These are phyloP conservation scores for Fissipunctia ypsillon DNA, from an alignment of 2,888 invertebrate species.

Conservation along the genomic window DNA sequence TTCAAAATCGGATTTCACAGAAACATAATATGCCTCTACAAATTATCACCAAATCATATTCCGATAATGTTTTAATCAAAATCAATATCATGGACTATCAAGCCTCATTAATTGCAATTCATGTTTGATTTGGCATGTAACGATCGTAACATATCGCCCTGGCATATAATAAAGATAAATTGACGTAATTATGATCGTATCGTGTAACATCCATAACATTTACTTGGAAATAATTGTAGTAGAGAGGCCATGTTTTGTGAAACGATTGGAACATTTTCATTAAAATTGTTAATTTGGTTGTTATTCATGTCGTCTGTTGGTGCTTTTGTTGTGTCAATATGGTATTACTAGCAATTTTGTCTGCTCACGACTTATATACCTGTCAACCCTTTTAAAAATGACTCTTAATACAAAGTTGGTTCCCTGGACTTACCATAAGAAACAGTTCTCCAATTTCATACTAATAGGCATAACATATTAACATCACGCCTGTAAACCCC, in stretches of 20 bases:
- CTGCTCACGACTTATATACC: neutral
- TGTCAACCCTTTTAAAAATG: neutral
- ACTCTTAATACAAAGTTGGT: neutral
- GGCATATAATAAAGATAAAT: conserved; percentile 56
- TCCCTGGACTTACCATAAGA: too few species aligned
- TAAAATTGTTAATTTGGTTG: conserved; percentile 18
- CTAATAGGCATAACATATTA: too few species aligned
- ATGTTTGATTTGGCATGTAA: conserved; percentile 59
- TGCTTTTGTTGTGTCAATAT: neutral
- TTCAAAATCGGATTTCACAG: neutral
- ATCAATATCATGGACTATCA: conserved; percentile 55
- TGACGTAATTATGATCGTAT: conserved; percentile 49
- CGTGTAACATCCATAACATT: conserved; percentile 33
- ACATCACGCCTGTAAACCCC: too few species aligned
- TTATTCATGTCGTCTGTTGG: neutral
- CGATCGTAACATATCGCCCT: conserved; percentile 47
- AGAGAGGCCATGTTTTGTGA: conserved; percentile 9
- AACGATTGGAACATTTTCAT: conserved; percentile 22
- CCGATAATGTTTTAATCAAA: conserved; percentile 30
- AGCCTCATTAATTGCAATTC: conserved; percentile 57
- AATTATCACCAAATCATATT: conserved; percentile 1
- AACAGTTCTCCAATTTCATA: too few species aligned
- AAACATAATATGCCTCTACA: neutral
- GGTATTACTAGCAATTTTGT: too few species aligned
- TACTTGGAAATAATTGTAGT: conserved; percentile 24